These are phyloP conservation scores for Ochotona curzoniae DNA, from an alignment of 2,113 vertebrate species.

Conservation along the genomic window DNA sequence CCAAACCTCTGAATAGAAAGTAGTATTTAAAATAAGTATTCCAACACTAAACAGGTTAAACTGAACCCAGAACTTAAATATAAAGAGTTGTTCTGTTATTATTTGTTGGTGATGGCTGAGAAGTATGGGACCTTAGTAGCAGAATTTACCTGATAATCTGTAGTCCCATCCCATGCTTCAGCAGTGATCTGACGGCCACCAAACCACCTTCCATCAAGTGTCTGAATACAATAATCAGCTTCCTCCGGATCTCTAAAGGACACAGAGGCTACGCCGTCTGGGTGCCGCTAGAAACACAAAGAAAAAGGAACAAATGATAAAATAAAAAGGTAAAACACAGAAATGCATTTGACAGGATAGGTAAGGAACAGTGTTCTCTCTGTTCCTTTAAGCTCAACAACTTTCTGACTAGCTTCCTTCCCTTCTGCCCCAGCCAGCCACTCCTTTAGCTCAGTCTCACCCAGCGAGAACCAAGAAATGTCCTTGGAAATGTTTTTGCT, in stretches of 20 bases:
- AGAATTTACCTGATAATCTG: conserved; percentile 94
- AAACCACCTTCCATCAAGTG: conserved; percentile 96
- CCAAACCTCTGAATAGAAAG: conserved; percentile 7
- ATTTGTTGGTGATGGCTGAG: background rate
- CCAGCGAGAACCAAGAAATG: conserved; percentile 37
- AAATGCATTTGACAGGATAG: background rate
- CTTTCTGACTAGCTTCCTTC: conserved; percentile 26
- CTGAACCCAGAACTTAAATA: background rate
- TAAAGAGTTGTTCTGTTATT: background rate
- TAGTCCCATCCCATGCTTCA: conserved; percentile 93
- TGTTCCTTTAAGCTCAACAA: background rate
- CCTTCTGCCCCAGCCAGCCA: background rate
- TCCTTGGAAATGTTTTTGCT: conserved; percentile 41
- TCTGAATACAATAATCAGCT: conserved; percentile 90
- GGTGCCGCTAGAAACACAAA: conserved; percentile 91
- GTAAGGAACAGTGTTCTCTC: background rate
- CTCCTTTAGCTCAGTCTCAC: conserved; percentile 28
- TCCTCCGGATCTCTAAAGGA: conserved; percentile 94
- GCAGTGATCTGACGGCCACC: conserved; percentile 94
- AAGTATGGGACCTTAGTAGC: background rate
- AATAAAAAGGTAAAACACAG: conserved; percentile 1
- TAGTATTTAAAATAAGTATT: conserved; percentile 29
- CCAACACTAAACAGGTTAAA: conserved; percentile 25
- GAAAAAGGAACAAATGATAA: background rate
- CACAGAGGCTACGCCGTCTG: conserved; percentile 96